Conservation (phyloP, 2,888 invertebrate species). For the Helicoverpa assulta region DNA sequence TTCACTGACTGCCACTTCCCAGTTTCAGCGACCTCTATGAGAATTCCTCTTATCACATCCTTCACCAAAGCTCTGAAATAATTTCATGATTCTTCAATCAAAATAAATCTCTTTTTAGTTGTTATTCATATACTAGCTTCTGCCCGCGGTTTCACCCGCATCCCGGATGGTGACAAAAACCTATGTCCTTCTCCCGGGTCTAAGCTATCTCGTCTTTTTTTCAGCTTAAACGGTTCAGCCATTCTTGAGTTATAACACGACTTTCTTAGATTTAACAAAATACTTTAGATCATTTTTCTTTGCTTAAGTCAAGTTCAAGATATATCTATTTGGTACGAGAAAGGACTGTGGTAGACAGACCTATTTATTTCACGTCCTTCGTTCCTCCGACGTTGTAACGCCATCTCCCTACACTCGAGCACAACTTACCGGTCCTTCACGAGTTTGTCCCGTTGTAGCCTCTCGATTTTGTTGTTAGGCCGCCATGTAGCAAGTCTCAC, state of each 20-base stretch:
- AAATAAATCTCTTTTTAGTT: too few relatives aligned
- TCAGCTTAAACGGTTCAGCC: too few relatives aligned
- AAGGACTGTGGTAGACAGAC: neutral
- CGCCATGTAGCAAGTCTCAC: conserved; percentile 66
- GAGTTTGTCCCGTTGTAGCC: conserved; percentile 75
- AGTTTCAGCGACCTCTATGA: conserved; percentile 76
- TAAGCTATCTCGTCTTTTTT: too few relatives aligned
- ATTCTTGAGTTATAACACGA: too few relatives aligned
- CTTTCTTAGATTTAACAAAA: too few relatives aligned
- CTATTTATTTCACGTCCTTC: neutral
- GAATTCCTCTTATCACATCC: conserved; percentile 73
- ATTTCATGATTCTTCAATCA: neutral
- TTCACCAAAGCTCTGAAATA: conserved; percentile 73
- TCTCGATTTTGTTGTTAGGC: conserved; percentile 65
- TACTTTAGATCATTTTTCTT: too few relatives aligned
- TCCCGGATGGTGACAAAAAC: too few relatives aligned
- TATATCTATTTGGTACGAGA: too few relatives aligned
- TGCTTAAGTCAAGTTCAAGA: too few relatives aligned
- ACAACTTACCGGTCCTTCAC: conserved; percentile 77
- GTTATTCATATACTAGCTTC: too few relatives aligned
- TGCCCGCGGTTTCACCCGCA: too few relatives aligned
- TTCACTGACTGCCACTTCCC: conserved; percentile 72
- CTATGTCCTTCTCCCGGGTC: too few relatives aligned
- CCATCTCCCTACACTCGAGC: conserved; percentile 68
- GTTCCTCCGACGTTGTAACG: conserved; percentile 49